Percentiles rank a stretch among this genome's conserved stretches.
Evolutionary conservation across 2,113 vertebrate genomes (phyloP).

Genomic region (Phylloscopus trochiloides): DNA sequence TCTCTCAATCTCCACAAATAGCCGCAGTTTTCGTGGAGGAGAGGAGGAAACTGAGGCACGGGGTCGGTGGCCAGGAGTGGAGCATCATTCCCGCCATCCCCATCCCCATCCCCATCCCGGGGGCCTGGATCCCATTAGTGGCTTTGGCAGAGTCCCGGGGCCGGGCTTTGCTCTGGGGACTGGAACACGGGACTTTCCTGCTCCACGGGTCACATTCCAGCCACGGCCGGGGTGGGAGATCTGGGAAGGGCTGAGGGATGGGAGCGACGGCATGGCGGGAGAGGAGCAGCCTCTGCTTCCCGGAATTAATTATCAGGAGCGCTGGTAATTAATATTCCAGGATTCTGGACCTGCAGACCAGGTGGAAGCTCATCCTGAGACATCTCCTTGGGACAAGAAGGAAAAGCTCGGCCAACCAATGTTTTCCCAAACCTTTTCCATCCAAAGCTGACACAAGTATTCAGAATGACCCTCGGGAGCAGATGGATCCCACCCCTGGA

Average conservation of each 20-base stretch:
- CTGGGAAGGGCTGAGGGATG: background rate
- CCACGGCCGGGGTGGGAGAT: accelerated
- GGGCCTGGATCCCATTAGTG: slow-evolving; percentile 47
- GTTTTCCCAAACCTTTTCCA: background rate
- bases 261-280: accelerated
- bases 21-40: background rate
- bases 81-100: background rate
- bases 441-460: background rate
- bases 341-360: background rate
- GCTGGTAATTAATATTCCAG: accelerated
- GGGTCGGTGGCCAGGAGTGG: accelerated
- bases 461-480: background rate
- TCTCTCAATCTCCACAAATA: background rate
- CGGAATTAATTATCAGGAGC: background rate
- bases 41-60: background rate
- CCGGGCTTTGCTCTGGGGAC: background rate
- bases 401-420: background rate
- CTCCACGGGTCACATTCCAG: background rate
- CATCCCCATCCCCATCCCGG: accelerated
- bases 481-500: background rate
- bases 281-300: background rate
- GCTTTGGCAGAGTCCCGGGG: slow-evolving; percentile 13
- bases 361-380: background rate
- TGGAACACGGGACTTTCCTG: slow-evolving; percentile 3
- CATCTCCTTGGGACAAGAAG: background rate